Evolutionary conservation across 92 coral and sea anemone genomes (phyloP), one percentile per base, ranked within the genome.

Genomic region (Zoanthus gigantus): DNA sequence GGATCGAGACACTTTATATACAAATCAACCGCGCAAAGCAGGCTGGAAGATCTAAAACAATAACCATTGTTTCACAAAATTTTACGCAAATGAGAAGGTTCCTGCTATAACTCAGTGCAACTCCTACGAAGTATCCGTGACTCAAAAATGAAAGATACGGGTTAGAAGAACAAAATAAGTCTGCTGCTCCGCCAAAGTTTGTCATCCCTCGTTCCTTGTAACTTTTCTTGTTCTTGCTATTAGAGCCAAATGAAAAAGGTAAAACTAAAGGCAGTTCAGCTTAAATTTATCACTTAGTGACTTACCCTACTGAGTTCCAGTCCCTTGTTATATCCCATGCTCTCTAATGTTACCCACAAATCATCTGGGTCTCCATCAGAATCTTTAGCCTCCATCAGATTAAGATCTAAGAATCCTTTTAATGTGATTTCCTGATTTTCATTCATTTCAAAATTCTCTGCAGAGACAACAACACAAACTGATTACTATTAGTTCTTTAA

Each of bases 331-430:
- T 95, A 97, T 31, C 99, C 99, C 99, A 97, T 95, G 80, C 90
- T 93, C 61, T 94, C 96, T 76, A 97, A 87, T 8, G 99, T 97
- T 90, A 95, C 92, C 99, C 99, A 97, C 82, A 97, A 90, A 83
- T 97, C 99, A 89, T 95, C 84, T 54, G 97, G 98, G 78, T 95
- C 99, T 79, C 99, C 96, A 6, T 97, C 99, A 1, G 98, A 92
- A 86, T 97, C 99, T 86, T 96, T 95, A 46, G 99, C 99, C 83
- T 97, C 99, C 99, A 97, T 97, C 90, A 92, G 80, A 89, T 97
- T 97, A 76, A 97, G 90, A 61, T 95, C 98, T 37, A 97, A 91
- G 66, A 97, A 97, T 37, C 99, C 99, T 73, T 93, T 92, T 32
- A 97, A 93, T 8, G 96, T 94, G 86, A 97, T 97, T 77, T 97